Evolutionary conservation across 2,113 vertebrate genomes (phyloP).

Genomic region (Fulica atra): DNA sequence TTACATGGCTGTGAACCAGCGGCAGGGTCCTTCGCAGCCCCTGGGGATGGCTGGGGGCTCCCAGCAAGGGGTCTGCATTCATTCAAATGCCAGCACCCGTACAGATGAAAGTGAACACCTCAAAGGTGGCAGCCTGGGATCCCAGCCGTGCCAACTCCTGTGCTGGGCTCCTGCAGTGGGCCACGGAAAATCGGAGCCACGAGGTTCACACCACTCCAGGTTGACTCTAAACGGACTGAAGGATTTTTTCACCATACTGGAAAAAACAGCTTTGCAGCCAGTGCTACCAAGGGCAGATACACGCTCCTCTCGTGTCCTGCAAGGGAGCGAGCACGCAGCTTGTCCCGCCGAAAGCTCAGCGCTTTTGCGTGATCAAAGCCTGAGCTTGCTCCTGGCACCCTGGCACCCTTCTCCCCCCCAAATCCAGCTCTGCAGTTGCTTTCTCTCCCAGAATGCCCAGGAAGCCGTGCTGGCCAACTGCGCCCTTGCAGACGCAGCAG

Average conservation of each 20-base stretch:
- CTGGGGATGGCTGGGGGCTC: neutral
- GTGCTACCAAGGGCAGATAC: neutral
- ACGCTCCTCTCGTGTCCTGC: neutral
- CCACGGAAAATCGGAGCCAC: neutral
- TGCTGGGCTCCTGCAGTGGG: neutral
- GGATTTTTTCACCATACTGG: neutral
- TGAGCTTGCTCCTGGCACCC: neutral
- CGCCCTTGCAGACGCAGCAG: neutral
- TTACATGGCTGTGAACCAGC: neutral
- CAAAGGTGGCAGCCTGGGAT: neutral
- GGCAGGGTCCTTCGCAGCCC: neutral
- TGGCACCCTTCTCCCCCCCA: neutral
- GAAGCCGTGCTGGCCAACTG: accelerated
- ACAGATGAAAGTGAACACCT: neutral
- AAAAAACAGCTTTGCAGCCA: neutral
- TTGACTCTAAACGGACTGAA: neutral
- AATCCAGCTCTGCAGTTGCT: neutral
- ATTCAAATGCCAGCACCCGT: accelerated
- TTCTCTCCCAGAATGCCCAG: neutral
- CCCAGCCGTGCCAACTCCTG: accelerated
- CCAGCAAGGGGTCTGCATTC: neutral
- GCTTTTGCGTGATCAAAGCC: neutral
- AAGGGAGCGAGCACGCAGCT: neutral
- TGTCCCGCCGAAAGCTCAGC: neutral
- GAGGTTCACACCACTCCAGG: neutral